phyloP scores from a whole-genome alignment of 1,140 invertebrate genomes.

The Dermatophagoides farinae region DNA sequence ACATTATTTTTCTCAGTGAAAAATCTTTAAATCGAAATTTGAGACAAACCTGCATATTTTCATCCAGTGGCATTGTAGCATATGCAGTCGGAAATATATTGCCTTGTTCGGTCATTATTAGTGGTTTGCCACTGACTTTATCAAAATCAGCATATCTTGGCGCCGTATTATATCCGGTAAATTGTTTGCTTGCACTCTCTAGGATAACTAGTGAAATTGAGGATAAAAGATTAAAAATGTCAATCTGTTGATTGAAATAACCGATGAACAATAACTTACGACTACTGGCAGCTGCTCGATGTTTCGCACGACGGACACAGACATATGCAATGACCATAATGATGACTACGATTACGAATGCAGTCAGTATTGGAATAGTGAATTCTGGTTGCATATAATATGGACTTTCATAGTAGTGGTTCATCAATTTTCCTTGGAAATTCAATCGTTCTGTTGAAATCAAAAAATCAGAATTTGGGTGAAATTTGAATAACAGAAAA shows the following conservation, averaged over 20 bases:
- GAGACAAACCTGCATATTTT: neutral
- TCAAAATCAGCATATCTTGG: slow-evolving; percentile 10
- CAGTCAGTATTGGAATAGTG: slow-evolving; percentile 18
- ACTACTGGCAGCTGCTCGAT: slow-evolving; percentile 1
- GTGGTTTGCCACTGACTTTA: slow-evolving; percentile 9
- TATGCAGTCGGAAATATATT: slow-evolving; percentile 8
- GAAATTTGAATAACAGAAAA: neutral
- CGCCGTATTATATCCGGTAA: neutral
- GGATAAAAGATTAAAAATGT: neutral
- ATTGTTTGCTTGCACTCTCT: slow-evolving; percentile 4
- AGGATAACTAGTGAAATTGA: neutral
- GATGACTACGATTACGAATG: slow-evolving; percentile 17
- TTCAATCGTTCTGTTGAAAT: slow-evolving; percentile 5
- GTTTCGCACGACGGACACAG: slow-evolving; percentile 17
- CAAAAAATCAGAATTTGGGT: too few relatives aligned
- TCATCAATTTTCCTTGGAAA: slow-evolving; percentile 10
- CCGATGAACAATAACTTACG: neutral
- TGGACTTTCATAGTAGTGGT: neutral
- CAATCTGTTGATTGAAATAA: neutral
- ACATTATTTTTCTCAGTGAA: neutral
- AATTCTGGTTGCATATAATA: slow-evolving; percentile 17
- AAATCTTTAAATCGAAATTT: neutral
- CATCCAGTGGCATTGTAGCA: slow-evolving; percentile 12
- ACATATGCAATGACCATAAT: slow-evolving; percentile 19
- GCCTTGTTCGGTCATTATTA: slow-evolving; percentile 9